Evolutionary conservation across 2,888 invertebrate species (phyloP).

Genomic region (Drosophila pseudotakahashii): DNA sequence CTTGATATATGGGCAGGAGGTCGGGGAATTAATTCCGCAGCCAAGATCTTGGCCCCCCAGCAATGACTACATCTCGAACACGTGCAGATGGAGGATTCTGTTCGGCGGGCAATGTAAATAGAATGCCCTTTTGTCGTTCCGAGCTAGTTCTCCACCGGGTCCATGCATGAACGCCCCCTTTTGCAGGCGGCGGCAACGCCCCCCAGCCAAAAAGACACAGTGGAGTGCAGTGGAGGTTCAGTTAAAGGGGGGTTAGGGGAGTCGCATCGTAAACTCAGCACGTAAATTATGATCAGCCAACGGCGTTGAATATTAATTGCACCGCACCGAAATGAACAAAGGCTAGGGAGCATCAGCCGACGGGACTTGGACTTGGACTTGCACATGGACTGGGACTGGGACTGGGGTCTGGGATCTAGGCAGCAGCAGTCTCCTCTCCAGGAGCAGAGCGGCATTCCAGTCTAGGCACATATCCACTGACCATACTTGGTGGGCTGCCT

Average conservation of each 20-base stretch:
- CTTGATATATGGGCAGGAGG: conserved; percentile 31
- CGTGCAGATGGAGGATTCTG: conserved; percentile 24
- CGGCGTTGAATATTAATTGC: conserved; percentile 85
- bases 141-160: conserved; percentile 46
- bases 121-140: conserved; percentile 52
- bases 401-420: conserved; percentile 9
- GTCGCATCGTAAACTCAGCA: conserved; percentile 83
- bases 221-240: conserved; percentile 1
- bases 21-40: conserved; percentile 47
- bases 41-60: conserved; percentile 31
- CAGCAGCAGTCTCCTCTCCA: conserved; percentile 21
- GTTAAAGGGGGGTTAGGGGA: not conserved
- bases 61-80: conserved; percentile 28
- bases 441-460: conserved; percentile 59
- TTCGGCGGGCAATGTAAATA: conserved; percentile 43
- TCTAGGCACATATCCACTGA: conserved; percentile 55
- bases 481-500: conserved; percentile 46
- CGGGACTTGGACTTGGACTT: conserved; percentile 11
- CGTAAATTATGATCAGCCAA: conserved; percentile 84
- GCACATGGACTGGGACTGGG: conserved; percentile 3
- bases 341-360: conserved; percentile 49
- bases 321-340: conserved; percentile 77
- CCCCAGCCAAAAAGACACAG: conserved; percentile 18
- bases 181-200: conserved; percentile 63
- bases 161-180: conserved; percentile 67